Conservation (phyloP, 2,113 vertebrate species). For the Cyanoliseus patagonus region DNA sequence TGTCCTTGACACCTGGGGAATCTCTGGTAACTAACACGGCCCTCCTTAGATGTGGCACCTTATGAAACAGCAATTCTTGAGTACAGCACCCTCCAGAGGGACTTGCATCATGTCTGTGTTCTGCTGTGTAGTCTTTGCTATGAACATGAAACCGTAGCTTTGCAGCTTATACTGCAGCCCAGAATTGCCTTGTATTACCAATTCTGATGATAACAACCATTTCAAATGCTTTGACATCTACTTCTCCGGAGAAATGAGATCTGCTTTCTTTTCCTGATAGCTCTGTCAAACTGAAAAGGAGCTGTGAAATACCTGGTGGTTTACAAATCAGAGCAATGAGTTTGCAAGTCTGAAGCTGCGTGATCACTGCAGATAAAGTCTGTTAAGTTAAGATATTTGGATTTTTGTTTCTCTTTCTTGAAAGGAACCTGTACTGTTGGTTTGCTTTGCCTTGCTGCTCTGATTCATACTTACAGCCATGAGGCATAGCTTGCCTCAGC, state of each 20-base stretch:
- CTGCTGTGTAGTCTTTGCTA: rapidly evolving
- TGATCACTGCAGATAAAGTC: background rate
- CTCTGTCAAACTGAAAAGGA: background rate
- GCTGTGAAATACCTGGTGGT: background rate
- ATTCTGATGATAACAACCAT: background rate
- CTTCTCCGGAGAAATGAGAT: background rate
- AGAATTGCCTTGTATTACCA: background rate
- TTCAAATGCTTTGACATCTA: background rate
- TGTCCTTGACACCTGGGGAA: background rate
- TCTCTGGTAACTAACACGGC: background rate
- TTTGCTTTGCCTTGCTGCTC: background rate
- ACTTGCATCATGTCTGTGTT: background rate
- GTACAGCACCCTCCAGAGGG: background rate
- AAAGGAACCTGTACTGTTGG: background rate
- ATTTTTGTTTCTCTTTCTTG: background rate
- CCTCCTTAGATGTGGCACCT: background rate
- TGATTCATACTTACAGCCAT: background rate
- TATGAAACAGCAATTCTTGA: background rate
- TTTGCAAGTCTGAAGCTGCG: background rate
- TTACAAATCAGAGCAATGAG: background rate
- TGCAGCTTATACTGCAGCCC: background rate
- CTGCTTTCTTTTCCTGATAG: background rate
- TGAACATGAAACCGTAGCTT: background rate
- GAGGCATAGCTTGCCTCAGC: background rate
- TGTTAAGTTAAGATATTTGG: background rate